Evolutionary conservation across 2,797 vertebrate species (phyloP), one percentile per base, ranked within the genome.

Genomic region (Tenualosa thibaudeaui): DNA sequence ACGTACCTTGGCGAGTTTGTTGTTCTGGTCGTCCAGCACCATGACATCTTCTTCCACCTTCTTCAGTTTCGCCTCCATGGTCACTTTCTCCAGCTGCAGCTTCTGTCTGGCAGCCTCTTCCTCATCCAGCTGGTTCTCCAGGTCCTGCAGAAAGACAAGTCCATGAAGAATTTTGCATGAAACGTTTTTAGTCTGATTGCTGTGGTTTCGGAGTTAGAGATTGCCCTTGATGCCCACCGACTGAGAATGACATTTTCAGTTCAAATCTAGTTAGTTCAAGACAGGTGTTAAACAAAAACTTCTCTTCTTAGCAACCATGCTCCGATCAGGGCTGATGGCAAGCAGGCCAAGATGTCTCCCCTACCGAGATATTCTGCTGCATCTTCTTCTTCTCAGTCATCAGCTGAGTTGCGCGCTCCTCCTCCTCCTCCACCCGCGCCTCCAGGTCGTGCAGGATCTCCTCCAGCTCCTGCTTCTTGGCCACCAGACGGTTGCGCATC

Each of bases 371-470:
- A 82, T 99, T 99, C 86, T 99, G 98, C 91, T 99, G 98, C 98
- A 99, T 99, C 91, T 99, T 99, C 93, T 97, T 99, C 92, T 97
- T 99, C 71, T 99, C 98, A 0, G 90, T 0, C 58, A 92, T 85
- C 85, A 99, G 92, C 0, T 98, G 97, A 84, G 96, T 95, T 85
- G 96, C 97, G 1, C 98, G 93, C 91, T 99, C 98, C 84, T 99
- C 98, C 87, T 99, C 98, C 85, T 99, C 98, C 91, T 99, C 98
- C 81, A 99, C 97, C 0, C 98, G 95, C 43, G 98, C 96, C 93
- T 99, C 98, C 85, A 99, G 93, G 90, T 99, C 98, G 0, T 99
- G 98, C 84, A 99, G 97, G 85, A 99, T 98, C 91, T 99, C 98
- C 92, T 99, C 98, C 84, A 99, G 93, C 87, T 99, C 98, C 91